phyloP scores from a whole-genome alignment of 2,888 invertebrate genomes.

The Platerodrilus igneus region DNA sequence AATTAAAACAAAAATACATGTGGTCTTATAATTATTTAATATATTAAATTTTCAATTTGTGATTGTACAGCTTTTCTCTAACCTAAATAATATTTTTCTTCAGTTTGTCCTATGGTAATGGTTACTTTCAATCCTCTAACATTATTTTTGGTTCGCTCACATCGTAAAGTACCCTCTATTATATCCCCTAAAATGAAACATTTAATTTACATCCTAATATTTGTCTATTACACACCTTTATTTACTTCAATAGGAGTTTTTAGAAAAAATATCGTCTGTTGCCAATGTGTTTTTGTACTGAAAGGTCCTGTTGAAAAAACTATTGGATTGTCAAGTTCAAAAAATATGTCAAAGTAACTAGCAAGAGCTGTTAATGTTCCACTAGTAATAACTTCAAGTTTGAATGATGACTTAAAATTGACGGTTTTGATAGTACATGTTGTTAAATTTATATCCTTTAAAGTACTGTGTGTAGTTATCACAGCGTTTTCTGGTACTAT shows the following conservation, averaged over 20 bases:
- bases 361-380: constrained; percentile 74
- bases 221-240: constrained; percentile 51
- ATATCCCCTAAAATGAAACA: constrained; percentile 52
- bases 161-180: constrained; percentile 66
- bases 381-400: constrained; percentile 58
- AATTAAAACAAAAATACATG: too few species aligned
- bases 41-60: constrained; percentile 18
- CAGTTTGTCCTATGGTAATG: constrained; percentile 60
- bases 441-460: constrained; percentile 71
- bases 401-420: constrained; percentile 68
- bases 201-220: constrained; percentile 5
- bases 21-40: constrained; percentile 16
- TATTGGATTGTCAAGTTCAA: constrained; percentile 64
- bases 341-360: constrained; percentile 89
- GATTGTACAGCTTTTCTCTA: too few species aligned
- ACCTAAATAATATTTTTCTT: constrained; percentile 60
- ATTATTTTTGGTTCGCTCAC: constrained; percentile 68
- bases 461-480: constrained; percentile 60
- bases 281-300: constrained; percentile 82
- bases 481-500: constrained; percentile 60
- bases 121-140: constrained; percentile 68
- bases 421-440: constrained; percentile 67
- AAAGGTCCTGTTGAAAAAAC: constrained; percentile 77
- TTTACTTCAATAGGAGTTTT: constrained; percentile 67
- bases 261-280: constrained; percentile 86